Conservation (phyloP, 2,797 vertebrate species). For the Takifugu rubripes region DNA sequence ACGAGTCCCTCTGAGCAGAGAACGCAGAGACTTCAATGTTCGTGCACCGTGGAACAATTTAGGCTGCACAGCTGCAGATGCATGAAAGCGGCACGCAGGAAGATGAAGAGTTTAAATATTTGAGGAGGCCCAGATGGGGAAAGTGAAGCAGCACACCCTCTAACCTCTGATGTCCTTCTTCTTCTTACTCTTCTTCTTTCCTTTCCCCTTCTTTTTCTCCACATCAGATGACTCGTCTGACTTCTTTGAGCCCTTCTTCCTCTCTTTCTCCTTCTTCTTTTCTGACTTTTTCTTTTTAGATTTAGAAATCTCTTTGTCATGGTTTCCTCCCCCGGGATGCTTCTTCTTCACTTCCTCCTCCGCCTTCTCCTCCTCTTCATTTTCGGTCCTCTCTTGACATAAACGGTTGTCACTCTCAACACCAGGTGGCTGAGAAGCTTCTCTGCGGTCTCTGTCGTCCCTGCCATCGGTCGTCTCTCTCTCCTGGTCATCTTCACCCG, state of each 20-base stretch:
- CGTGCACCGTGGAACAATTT: background rate
- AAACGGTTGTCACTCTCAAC: constrained; percentile 8
- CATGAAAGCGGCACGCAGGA: constrained; percentile 1
- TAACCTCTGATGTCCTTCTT: constrained; percentile 69
- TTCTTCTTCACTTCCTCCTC: constrained; percentile 28
- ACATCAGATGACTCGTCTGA: constrained; percentile 31
- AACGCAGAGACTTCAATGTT: constrained; percentile 12
- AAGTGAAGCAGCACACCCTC: constrained; percentile 48
- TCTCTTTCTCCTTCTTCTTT: constrained; percentile 56
- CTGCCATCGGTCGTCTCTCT: background rate
- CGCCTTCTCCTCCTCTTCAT: constrained; percentile 11
- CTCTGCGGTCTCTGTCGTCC: constrained; percentile 1
- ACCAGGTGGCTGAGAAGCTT: constrained; percentile 6
- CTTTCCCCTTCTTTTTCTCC: constrained; percentile 51
- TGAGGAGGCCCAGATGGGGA: constrained; percentile 10
- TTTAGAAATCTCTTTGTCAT: constrained; percentile 39
- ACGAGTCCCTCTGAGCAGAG: constrained; percentile 77
- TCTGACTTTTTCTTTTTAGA: constrained; percentile 54
- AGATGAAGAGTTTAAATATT: background rate
- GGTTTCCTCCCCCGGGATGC: constrained; percentile 31
- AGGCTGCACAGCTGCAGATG: constrained; percentile 5
- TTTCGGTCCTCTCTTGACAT: constrained; percentile 14
- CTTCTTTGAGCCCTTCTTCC: constrained; percentile 44
- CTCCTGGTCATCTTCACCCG: background rate
- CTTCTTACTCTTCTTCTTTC: constrained; percentile 47